These are phyloP conservation scores for Gallinago media DNA, from an alignment of 2,113 vertebrate genomes.

Conservation along the genomic window DNA sequence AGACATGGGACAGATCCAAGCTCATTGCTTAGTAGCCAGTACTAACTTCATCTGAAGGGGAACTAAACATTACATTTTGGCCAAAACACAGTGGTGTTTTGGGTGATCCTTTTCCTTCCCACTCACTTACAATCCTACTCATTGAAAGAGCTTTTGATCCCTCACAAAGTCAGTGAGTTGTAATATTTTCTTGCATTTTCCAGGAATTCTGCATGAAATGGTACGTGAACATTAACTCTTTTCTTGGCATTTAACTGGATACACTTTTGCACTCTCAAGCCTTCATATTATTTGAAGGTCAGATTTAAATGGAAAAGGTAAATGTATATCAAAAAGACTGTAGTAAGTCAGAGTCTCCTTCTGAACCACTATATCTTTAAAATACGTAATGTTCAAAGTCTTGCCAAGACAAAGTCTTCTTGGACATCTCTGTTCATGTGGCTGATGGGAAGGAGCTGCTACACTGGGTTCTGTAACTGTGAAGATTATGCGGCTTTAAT, in stretches of 20 bases:
- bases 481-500: background rate
- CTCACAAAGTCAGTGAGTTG: background rate
- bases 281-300: conserved; percentile 55
- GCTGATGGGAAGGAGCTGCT: background rate
- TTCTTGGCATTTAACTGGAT: conserved; percentile 38
- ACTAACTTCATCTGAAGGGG: background rate
- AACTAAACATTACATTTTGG: background rate
- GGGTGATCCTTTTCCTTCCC: background rate
- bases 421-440: background rate
- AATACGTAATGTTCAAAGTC: background rate
- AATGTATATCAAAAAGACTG: conserved; percentile 5
- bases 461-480: background rate
- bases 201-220: background rate
- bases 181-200: background rate
- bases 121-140: background rate
- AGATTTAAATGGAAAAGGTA: conserved; percentile 52
- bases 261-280: background rate
- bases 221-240: background rate
- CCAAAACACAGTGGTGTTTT: background rate
- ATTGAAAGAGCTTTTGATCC: background rate
- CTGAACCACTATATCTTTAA: background rate
- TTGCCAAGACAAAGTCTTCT: background rate
- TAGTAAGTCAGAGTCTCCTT: background rate
- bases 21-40: background rate
- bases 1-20: background rate